Evolutionary conservation across 1,140 invertebrate species (phyloP).

Genomic region (Hypothenemus hampei): DNA sequence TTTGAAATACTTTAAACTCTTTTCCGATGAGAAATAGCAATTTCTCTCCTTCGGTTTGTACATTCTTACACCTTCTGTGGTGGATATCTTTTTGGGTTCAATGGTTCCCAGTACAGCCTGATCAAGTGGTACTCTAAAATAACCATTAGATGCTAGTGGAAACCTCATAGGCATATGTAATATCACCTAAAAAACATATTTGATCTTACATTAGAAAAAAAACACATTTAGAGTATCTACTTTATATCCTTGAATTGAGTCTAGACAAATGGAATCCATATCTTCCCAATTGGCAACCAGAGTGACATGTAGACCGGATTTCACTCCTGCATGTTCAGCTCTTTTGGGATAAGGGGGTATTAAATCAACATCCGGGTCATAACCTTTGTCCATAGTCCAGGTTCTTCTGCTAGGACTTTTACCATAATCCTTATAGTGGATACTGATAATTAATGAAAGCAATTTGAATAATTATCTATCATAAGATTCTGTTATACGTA

Average conservation of each 20-base stretch:
- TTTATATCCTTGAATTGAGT: constrained; percentile 51
- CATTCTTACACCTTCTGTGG: constrained; percentile 20
- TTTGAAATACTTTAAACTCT: constrained; percentile 49
- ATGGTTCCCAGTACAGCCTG: constrained; percentile 45
- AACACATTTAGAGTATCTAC: no score
- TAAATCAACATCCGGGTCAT: no score
- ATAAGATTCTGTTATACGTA: no score
- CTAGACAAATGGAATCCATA: constrained; percentile 49
- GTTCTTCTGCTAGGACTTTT: neutral
- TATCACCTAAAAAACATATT: constrained; percentile 54
- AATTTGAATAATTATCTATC: constrained; percentile 1
- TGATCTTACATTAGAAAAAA: no score
- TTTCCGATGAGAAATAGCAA: constrained; percentile 52
- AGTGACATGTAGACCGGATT: constrained; percentile 46
- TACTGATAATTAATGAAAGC: constrained; percentile 14
- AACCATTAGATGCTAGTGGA: constrained; percentile 50
- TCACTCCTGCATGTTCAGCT: constrained; percentile 46
- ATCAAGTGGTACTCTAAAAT: constrained; percentile 50
- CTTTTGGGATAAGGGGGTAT: constrained; percentile 49
- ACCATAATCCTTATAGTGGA: constrained; percentile 22
- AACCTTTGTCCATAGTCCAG: constrained; percentile 50
- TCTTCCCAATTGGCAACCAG: constrained; percentile 45
- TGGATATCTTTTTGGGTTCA: constrained; percentile 29
- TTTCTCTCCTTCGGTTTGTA: constrained; percentile 28
- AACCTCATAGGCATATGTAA: constrained; percentile 54